Evolutionary conservation across 2,888 invertebrate genomes (phyloP), one percentile per base, ranked within the genome.

Genomic region (Drosophila aldrichi): DNA sequence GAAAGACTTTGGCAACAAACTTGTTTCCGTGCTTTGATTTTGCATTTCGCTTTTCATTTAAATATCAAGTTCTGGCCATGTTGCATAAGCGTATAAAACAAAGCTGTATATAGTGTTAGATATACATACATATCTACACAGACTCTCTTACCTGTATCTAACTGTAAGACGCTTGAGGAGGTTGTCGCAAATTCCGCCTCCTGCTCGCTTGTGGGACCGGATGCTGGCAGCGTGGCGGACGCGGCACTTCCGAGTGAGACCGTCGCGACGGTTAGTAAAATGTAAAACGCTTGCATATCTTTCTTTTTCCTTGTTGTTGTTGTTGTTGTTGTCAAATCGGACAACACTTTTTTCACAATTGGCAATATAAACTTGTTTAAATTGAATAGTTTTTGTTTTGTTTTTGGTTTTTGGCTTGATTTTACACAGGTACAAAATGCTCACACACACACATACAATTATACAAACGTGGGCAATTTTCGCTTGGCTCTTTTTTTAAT

Each of bases 241-340:
- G 76, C 75, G 51, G 70, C 79, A 91, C 91, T 91, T 90, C 91
- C 91, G 90, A 91, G 80, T 88, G 78, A 77, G 74, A 83, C 74
- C 64, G 82, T 77, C 65, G 75, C 72, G 59, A 88, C 79, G 67
- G 73, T 56, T 56, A 81, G 43, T 67, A 79, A 87, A 77, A 86
- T 79, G 76, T 86, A 72, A 78, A 86, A 66, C 70, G 71, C 75
- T 66, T 86, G 84, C 91, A 91, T 91, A 10, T 76, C 77, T 77
- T 66, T 67, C 61, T 66, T 61, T 51, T 54, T 60, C 10, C 10
- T 48, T 49, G 44, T 9, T 34, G 16, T 46, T 41, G 34, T 36
- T 41, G 34, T 36, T 62, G 44, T 62, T 63, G 51, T 48, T 62
- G 51, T 43, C 36, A 59, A 56, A 64, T 62, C 60, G 48, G 46